Evolutionary conservation across 2,888 invertebrate genomes (phyloP).

Genomic region (Sphecodes monilicornis): DNA sequence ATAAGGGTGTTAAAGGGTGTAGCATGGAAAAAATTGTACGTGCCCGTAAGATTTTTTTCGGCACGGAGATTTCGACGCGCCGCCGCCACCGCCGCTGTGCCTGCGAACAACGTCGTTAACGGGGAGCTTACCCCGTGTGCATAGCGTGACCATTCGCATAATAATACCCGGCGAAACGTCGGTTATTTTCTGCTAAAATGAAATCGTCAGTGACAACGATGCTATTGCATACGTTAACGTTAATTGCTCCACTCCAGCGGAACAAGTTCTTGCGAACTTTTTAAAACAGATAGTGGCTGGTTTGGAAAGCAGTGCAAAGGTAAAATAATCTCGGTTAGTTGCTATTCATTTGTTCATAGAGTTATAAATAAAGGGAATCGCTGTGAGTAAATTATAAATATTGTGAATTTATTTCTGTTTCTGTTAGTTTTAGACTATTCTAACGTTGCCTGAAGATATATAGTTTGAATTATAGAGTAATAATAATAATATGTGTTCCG

Average conservation of each 20-base stretch:
- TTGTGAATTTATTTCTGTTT: too few relatives aligned
- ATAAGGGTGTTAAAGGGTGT: constrained; percentile 76
- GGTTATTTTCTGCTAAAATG: background rate
- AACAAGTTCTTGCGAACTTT: background rate
- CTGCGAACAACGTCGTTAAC: constrained; percentile 43
- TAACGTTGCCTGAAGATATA: too few relatives aligned
- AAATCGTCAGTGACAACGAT: constrained; percentile 14
- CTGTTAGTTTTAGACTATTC: too few relatives aligned
- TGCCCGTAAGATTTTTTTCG: constrained; percentile 64
- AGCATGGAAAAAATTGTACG: constrained; percentile 70
- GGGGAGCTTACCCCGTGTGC: constrained; percentile 20
- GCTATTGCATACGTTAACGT: constrained; percentile 18
- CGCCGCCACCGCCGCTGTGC: background rate
- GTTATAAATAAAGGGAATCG: too few relatives aligned
- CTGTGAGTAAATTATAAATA: too few relatives aligned
- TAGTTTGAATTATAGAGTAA: too few relatives aligned
- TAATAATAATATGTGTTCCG: too few relatives aligned
- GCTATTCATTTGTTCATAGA: too few relatives aligned
- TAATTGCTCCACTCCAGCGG: background rate
- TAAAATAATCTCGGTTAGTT: too few relatives aligned
- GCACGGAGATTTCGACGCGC: constrained; percentile 48
- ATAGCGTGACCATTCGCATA: constrained; percentile 42
- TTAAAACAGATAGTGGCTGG: background rate
- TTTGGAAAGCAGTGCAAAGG: background rate
- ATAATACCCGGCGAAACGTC: constrained; percentile 20